These are phyloP conservation scores for Lophius piscatorius DNA, from an alignment of 2,113 vertebrate species.

Conservation along the genomic window DNA sequence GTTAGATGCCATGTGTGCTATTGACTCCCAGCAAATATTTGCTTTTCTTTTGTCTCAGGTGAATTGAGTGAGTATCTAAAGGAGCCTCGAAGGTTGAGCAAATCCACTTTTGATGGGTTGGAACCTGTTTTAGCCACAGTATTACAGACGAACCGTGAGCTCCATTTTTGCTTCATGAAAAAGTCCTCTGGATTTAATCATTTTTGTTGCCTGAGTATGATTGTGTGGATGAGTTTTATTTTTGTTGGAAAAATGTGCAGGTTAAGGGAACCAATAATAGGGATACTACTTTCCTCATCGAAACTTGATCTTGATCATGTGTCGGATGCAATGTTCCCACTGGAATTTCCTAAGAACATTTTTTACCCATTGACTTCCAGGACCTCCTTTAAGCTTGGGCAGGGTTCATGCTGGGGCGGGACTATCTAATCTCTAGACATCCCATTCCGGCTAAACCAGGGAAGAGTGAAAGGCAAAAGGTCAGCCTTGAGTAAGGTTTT, in stretches of 20 bases:
- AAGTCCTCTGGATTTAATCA: neutral
- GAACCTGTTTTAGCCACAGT: neutral
- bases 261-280: neutral
- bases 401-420: constrained; percentile 31
- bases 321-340: too few species aligned
- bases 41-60: constrained; percentile 15
- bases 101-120: neutral
- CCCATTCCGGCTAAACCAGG: constrained; percentile 36
- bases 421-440: constrained; percentile 27
- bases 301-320: too few species aligned
- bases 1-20: constrained; percentile 15
- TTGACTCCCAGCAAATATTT: constrained; percentile 38
- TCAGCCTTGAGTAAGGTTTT: constrained; percentile 45
- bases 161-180: too few species aligned
- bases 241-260: neutral
- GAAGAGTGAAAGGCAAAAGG: constrained; percentile 39
- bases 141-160: too few species aligned
- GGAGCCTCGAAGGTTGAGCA: neutral
- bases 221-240: too few species aligned
- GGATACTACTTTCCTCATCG: too few species aligned
- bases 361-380: constrained; percentile 47
- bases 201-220: too few species aligned
- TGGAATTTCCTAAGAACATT: constrained; percentile 53
- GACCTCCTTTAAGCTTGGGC: constrained; percentile 18
- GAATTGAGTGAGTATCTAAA: constrained; percentile 2